Percentiles rank a stretch among this genome's conserved stretches.
phyloP scores from a whole-genome alignment of 2,113 vertebrate genomes.

The Blennius ocellaris region DNA sequence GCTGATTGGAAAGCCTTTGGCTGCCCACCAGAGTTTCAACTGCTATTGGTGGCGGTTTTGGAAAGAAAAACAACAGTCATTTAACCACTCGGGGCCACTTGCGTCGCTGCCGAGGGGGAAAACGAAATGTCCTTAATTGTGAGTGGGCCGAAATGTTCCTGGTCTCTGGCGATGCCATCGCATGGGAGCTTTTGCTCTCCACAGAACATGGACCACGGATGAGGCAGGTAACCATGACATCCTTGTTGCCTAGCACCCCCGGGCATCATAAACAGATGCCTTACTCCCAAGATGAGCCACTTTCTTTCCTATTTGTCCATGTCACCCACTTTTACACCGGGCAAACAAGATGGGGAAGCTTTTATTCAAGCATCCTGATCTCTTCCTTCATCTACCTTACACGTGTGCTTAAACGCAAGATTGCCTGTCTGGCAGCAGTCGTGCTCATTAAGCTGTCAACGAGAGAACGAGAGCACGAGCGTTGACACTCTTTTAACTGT shows the following conservation, averaged over 20 bases:
- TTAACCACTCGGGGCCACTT: conserved; percentile 39
- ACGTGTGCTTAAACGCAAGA: conserved; percentile 14
- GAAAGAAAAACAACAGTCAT: conserved; percentile 58
- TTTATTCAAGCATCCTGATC: conserved; percentile 17
- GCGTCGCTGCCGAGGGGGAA: conserved; percentile 27
- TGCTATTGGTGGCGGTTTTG: conserved; percentile 51
- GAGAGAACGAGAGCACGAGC: conserved; percentile 20
- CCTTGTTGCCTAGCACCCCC: conserved; percentile 65
- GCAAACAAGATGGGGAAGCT: conserved; percentile 21
- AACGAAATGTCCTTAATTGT: conserved; percentile 18
- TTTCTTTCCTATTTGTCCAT: background rate
- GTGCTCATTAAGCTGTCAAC: conserved; percentile 40
- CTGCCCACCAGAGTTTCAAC: conserved; percentile 46
- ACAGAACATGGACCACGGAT: conserved; percentile 33
- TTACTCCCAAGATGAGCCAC: conserved; percentile 38
- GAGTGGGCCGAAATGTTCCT: conserved; percentile 37
- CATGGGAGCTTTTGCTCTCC: conserved; percentile 33
- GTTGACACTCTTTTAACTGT: conserved; percentile 21
- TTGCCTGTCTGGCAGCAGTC: background rate
- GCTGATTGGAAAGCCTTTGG: conserved; percentile 60
- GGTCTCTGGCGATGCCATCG: conserved; percentile 24
- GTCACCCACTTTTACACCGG: background rate
- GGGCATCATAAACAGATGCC: conserved; percentile 59
- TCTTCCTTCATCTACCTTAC: background rate
- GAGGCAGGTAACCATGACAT: conserved; percentile 68